Evolutionary conservation across 2,797 vertebrate species (phyloP), one percentile per base, ranked within the genome.

Genomic region (Cetoscarus ocellatus): DNA sequence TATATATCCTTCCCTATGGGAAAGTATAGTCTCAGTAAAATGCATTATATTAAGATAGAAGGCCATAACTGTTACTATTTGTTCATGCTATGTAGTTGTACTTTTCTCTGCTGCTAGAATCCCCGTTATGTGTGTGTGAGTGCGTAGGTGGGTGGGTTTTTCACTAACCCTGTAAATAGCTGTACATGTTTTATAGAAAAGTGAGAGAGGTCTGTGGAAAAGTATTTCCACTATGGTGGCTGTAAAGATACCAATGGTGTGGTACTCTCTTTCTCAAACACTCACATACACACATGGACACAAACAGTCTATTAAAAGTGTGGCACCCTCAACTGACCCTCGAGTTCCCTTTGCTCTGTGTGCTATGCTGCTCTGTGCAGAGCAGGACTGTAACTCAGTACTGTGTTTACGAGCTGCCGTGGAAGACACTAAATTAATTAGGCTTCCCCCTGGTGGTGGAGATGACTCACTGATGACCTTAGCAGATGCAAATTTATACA

Each of bases 391-490:
- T 83, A 86, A 77, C 75, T 80, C 69, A 42, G 63, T 50, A 44
- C 67, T 73, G 61, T 86, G 81, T 86, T 89, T 88, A 83, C 14
- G 38, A 81, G 72, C 77, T 67, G 73, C 63, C 45, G 19, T 71
- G 55, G 75, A 79, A 70, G 76, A 69, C 69, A 67, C 71, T 83
- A 80, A 88, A 92, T 86, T 86, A 91, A 91, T 93, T 91, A 80
- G 87, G 67, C 68, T 79, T 89, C 83, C 80, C 83, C 77, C 90
- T 81, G 73, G 87, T 89, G 90, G 88, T 67, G 52, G 62, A 83
- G 75, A 84, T 81, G 88, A 90, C 84, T 91, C 86, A 84, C 73
- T 75, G 85, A 85, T 78, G 84, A 83, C 80, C 79, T 85, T 63
- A 87, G 63, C 51, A 70, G 67, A 59, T 34, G 52, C 48, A 36